Base-by-base conservation (phyloP, 2,888 invertebrate genomes). In the Lissocephala sabroskyi region DNA sequence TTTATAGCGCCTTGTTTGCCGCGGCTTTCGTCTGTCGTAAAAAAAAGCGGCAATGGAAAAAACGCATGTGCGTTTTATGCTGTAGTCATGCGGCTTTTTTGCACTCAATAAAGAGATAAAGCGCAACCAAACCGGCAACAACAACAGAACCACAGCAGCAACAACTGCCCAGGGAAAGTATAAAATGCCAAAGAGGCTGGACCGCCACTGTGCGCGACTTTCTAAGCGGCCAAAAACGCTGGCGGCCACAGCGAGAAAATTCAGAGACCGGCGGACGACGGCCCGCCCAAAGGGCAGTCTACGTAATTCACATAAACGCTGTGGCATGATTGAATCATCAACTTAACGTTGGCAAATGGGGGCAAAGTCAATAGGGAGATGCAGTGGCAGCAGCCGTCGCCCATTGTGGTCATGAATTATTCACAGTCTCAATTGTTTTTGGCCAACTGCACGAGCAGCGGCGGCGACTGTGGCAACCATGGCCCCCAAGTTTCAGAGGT, bases 281-380 rank as follows among this genome's bases (percentile, higher is more conserved):
- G 19, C 18, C 23, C n/a, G 39, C 23, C 39, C 39, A 10, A 18
- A 11, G 18, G 39, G 35, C 35, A 35, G 30, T 26, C 23, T 40
- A 36, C 41, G 45, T 52, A 41, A 57, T 57, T 52, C 58, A 54
- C 54, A 59, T 53, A 64, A 66, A 52, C 33, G 59, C 33, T 42
- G 46, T 16, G 13, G 35, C 46, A 52, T 60, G 53, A 68, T 76
- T 76, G 74, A 76, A 68, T 67, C 68, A 67, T 62, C 74, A 67
- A 50, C 47, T 49, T 57, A 52, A 47, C 44, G 46, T n/a, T n/a
- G n/a, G n/a, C n/a, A n/a, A n/a, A n/a, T n/a, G 37, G 19, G 18
- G 41, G 56, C 42, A 4, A 23, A 23, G 10, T 13, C 35, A 35
- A 9, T 1, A 14, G 14, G 1, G n/a, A n/a, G n/a, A n/a, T 3